Percentiles rank a stretch among this genome's conserved stretches.
Conservation (phyloP, 2,888 invertebrate species). For the Tachina fera region DNA sequence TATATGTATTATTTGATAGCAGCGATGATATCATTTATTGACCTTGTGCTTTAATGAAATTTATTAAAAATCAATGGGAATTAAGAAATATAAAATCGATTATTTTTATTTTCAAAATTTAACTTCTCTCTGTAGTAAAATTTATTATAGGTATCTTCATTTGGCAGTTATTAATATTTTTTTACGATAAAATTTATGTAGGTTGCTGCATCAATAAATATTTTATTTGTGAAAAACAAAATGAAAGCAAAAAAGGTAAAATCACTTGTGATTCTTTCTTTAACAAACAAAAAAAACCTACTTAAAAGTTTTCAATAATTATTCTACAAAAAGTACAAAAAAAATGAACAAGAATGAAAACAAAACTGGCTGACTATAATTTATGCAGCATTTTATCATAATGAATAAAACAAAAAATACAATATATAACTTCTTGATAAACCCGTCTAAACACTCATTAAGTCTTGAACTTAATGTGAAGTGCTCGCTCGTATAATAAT, state of each 20-base stretch:
- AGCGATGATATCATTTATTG: no score
- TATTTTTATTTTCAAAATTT: neutral
- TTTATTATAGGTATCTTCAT: slow-evolving; percentile 21
- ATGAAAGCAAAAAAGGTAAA: slow-evolving; percentile 39
- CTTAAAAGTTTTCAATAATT: slow-evolving; percentile 40
- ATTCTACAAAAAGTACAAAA: slow-evolving; percentile 32
- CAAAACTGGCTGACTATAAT: neutral
- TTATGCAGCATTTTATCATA: slow-evolving; percentile 1
- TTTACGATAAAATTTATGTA: slow-evolving; percentile 3
- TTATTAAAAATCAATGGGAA: no score
- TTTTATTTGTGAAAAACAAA: neutral
- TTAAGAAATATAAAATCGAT: neutral
- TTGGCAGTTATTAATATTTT: slow-evolving; percentile 4
- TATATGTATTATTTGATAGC: no score
- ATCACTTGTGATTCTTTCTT: slow-evolving; percentile 40
- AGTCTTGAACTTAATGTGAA: neutral
- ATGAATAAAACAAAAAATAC: neutral
- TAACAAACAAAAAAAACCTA: slow-evolving; percentile 40
- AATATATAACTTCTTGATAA: slow-evolving; percentile 10
- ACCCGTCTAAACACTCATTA: slow-evolving; percentile 1
- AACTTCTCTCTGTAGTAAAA: neutral
- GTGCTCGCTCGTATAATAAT: neutral
- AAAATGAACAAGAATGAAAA: slow-evolving; percentile 3
- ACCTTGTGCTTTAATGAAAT: no score
- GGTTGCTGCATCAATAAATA: slow-evolving; percentile 23